Evolutionary conservation across 2,888 invertebrate species (phyloP), one percentile per base, ranked within the genome.

Genomic region (Cynaeus angustus): DNA sequence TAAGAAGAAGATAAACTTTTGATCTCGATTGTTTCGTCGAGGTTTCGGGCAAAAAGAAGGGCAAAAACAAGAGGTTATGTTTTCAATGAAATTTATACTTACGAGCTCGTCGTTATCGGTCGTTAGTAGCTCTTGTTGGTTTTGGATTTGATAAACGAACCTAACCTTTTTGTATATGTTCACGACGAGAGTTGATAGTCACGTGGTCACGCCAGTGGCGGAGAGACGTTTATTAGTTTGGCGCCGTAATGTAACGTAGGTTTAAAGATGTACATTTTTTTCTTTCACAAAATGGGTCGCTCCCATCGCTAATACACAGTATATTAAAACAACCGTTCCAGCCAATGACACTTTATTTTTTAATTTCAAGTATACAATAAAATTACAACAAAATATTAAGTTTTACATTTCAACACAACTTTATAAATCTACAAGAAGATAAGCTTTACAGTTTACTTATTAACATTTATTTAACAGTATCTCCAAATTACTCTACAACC

Each of bases 341-440:
- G 77, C 77, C 77, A 72, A 70, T 71, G 45, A 72, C 71, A 72
- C 66, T 74, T 73, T 72, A 72, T 73, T 76, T 75, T 72, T 71
- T 70, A 66, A 68, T 53, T 64, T 64, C 45, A 67, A 71, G 53
- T 72, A 71, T 66, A 75, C 74, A 77, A 75, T 73, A 71, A 73
- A 77, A 77, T 76, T 73, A 77, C 77, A 79, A 78, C 75, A 75
- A 77, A 74, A 74, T 70, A 69, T 65, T 41, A 55, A 13, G 33
- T 55, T 45, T 38, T 30, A 66, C 53, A 66, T 59, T 59, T 70
- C 50, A 70, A 70, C 62, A 38, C 8, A 70, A 65, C 62, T 33
- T 70, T 74, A 69, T 68, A 75, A 75, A 68, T 72, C 70, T 75
- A 75, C 71, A 68, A 70, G 53, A 64, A 52, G 48, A 30, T 74